Conservation (phyloP, 2,113 vertebrate species). For the Phrynosoma platyrhinos region DNA sequence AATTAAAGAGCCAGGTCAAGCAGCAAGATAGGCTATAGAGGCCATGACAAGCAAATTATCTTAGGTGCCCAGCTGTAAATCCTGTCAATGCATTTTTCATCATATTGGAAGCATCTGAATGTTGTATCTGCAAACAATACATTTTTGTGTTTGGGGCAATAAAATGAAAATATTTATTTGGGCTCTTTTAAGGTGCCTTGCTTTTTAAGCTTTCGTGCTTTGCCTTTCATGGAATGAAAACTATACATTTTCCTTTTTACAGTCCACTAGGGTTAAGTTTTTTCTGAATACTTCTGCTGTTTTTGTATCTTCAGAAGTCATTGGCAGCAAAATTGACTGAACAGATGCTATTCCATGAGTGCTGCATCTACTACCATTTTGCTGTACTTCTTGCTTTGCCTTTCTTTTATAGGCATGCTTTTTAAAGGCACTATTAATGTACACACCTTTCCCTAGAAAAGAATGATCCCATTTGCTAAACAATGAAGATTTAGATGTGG, state of each 20-base stretch:
- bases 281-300: constrained; percentile 60
- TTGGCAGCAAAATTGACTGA: constrained; percentile 61
- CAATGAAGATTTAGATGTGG: not conserved
- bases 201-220: constrained; percentile 33
- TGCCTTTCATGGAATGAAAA: constrained; percentile 52
- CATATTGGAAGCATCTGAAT: constrained; percentile 32
- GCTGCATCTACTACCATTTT: constrained; percentile 33
- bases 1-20: constrained; percentile 38
- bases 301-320: constrained; percentile 62
- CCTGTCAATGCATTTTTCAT: constrained; percentile 17
- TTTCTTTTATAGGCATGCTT: constrained; percentile 38
- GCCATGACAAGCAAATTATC: constrained; percentile 48
- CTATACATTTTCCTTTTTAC: constrained; percentile 60
- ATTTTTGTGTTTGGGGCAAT: constrained; percentile 11
- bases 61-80: constrained; percentile 41
- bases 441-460: not conserved
- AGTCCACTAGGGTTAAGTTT: constrained; percentile 55
- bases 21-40: constrained; percentile 27
- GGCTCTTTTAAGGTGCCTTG: not conserved
- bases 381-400: not conserved
- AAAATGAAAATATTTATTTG: constrained; percentile 56
- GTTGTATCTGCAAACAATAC: constrained; percentile 52
- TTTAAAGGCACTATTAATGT: not conserved
- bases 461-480: constrained; percentile 1
- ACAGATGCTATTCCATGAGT: constrained; percentile 59